Base-by-base conservation (phyloP, 2,797 vertebrate genomes). In the Gobio occitaniae region DNA sequence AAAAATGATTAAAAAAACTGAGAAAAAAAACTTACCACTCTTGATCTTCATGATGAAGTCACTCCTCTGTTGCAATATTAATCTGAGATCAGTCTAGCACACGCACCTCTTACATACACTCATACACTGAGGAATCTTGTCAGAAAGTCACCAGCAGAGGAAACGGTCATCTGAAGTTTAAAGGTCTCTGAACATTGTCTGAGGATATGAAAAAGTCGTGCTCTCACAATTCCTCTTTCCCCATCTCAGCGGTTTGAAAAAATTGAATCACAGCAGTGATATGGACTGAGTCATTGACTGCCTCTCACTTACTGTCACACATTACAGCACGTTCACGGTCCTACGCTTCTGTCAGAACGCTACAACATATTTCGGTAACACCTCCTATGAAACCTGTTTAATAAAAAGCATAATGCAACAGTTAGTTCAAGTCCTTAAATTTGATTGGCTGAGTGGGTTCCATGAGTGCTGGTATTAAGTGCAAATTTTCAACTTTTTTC, bases 231-330 rank as follows among this genome's bases (percentile, higher is more conserved):
- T 86, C 71, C 71, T 69, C 63, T 83, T 81, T 86, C 56, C 65
- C 76, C 56, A 32, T 61, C 17, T 72, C 56, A 59, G 68, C 19
- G 74, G 65, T 87, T 84, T 82, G 81, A 80, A 82, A 81, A 36
- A 54, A 83, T 25, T 83, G 83, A 63, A 81, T 54, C 70, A 78
- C 65, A 72, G 70, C 66, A 86, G 80, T 82, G 66, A 79, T 85
- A 75, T 74, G 72, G 79, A 17, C 76, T 89, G 84, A 88, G 65
- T 83, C 83, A 87, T 66, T 44, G 61, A n/a, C 63, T 78, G 54
- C 84, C 68, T 76, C 71, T 78, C 90, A 95, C 94, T 95, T 90
- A 95, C 94, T 94, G 56, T 84, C 71, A 78, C 68, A 85, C 77
- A 69, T 77, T 69, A 78, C 83, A 77, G 54, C 38, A 68, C 50